Percentiles rank a stretch among this genome's conserved stretches.
phyloP scores from a whole-genome alignment of 2,113 vertebrate genomes.

The Phalacrocorax brasilianus region DNA sequence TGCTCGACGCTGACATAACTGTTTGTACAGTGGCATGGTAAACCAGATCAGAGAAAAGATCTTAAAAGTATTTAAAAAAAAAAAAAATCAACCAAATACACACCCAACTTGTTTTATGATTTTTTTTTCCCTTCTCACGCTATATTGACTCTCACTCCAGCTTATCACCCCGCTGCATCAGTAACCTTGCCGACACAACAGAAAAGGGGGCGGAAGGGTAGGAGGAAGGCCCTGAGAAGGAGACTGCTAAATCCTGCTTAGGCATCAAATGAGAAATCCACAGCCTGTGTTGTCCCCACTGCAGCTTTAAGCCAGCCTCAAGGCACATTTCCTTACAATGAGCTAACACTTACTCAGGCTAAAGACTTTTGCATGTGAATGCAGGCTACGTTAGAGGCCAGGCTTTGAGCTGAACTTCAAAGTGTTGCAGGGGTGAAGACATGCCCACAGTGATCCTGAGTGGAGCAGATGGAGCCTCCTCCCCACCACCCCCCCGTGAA shows the following conservation, averaged over 20 bases:
- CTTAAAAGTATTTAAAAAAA: neutral
- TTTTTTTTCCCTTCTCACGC: neutral
- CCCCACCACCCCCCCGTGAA: neutral
- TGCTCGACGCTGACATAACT: neutral
- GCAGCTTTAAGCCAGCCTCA: neutral
- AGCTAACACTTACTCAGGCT: neutral
- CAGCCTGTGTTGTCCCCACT: neutral
- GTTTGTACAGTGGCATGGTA: fast-evolving
- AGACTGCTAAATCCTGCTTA: conserved; percentile 11
- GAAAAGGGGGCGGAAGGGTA: neutral
- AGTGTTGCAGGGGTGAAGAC: neutral
- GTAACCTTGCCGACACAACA: neutral
- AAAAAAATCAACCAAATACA: neutral
- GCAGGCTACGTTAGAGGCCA: neutral
- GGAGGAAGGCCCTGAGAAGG: neutral
- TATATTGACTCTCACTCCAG: neutral
- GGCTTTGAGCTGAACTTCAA: neutral
- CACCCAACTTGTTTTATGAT: neutral
- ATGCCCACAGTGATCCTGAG: neutral
- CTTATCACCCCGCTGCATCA: neutral
- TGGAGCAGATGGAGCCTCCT: neutral
- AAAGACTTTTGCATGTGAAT: neutral
- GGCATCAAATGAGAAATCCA: neutral
- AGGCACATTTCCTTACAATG: neutral
- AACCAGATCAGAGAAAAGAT: neutral